Base-by-base conservation (phyloP, 2,888 invertebrate genomes). In the Lapara coniferarum region DNA sequence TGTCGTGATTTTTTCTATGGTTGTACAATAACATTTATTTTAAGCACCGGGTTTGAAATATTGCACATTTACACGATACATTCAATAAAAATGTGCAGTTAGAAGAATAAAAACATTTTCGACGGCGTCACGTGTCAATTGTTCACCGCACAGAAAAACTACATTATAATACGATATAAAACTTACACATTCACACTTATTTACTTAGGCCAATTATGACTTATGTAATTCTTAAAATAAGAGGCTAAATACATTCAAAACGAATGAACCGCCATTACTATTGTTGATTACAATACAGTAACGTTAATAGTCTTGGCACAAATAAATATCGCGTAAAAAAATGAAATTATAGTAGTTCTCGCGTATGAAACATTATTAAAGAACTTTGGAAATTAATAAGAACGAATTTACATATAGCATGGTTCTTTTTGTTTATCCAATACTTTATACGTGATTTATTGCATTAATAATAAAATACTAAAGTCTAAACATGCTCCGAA, bases 401-500 rank as follows among this genome's bases (percentile, higher is more conserved):
- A 70, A 72, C 75, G 71, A 66, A 70, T 66, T 66, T 73, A 66
- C 71, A 75, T 71, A 63, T 49, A 49, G 66, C 44, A 49, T 66
- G 59, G 44, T 69, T 58, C 66, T 51, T 58, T 66, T 66, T 37
- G 63, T 19, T 49, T 63, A 46, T 49, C 46, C 46, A 19, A 46
- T 46, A 69, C 19, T 52, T 74, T 75, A 77, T 76, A 78, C 72
- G 72, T 75, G 77, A 75, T 74, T 81, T 77, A 80, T 81, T 78
- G 84, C 83, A 82, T 85, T 84, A 86, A 89, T 91, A 91, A 91
- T 89, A 87, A 90, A 85, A 81, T 77, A 86, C 89, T 91, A 90
- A 86, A 78, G 80, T 86, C 90, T 91, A 92, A 88, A 92, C 92
- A 93, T 92, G 92, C 92, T 92, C 92, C 93, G 93, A 92, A 93